These are phyloP conservation scores for Scleropages formosus DNA, from an alignment of 2,797 vertebrate species.

Conservation along the genomic window DNA sequence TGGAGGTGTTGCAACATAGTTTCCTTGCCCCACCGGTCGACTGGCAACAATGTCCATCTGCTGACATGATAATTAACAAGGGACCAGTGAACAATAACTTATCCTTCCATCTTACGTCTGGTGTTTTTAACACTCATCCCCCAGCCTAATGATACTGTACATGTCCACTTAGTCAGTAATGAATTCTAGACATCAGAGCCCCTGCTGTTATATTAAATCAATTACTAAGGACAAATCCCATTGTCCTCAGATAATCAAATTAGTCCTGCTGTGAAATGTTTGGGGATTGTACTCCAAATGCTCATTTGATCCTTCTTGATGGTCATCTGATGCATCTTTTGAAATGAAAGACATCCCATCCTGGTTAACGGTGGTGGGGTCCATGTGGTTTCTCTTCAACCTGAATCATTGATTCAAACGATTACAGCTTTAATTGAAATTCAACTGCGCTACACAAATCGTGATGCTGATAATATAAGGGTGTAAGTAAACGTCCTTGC, in stretches of 20 bases:
- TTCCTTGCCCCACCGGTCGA: background rate
- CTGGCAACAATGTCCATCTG: background rate
- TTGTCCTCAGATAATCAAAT: slow-evolving; percentile 26
- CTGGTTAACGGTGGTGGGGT: too few species aligned
- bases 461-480: too few species aligned
- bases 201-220: slow-evolving; percentile 23
- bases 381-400: too few species aligned
- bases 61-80: slow-evolving; percentile 1
- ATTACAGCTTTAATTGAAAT: too few species aligned
- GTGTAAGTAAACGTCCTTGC: too few species aligned
- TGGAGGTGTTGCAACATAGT: background rate
- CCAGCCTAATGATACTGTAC: slow-evolving; percentile 23
- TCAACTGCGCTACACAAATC: too few species aligned
- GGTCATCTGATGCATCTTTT: background rate
- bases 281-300: background rate
- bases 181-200: slow-evolving; percentile 24
- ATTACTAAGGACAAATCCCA: slow-evolving; percentile 24
- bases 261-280: slow-evolving; percentile 22
- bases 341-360: background rate
- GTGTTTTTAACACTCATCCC: slow-evolving; percentile 18
- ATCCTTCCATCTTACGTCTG: background rate
- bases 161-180: slow-evolving; percentile 22
- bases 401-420: too few species aligned
- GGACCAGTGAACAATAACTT: background rate
- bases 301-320: background rate